A percentile compares a stretch with the other conserved stretches of the same genome.
Evolutionary conservation across 2,888 invertebrate species (phyloP).

Genomic region (Halocaridina rubra): DNA sequence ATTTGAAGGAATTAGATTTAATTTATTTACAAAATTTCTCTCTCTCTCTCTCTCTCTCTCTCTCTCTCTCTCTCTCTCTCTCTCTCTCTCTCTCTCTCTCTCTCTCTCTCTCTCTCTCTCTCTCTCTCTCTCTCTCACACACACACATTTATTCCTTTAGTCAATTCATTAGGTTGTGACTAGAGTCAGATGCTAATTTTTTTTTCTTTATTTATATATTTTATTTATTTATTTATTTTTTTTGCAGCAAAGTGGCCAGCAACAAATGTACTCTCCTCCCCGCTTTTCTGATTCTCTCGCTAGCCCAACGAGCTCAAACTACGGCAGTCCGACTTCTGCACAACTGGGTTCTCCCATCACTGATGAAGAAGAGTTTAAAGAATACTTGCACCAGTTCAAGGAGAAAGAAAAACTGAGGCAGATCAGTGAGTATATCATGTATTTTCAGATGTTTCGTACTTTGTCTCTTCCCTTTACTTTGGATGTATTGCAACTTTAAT

Average conservation of each 20-base stretch:
- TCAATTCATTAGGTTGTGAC: background rate
- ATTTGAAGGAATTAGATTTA: too few species aligned
- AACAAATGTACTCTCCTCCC: slow-evolving; percentile 9
- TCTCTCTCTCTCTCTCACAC: background rate
- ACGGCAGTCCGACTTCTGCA: slow-evolving; percentile 3
- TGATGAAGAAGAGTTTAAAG: background rate
- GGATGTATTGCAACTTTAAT: too few species aligned
- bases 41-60: background rate
- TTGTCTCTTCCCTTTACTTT: too few species aligned
- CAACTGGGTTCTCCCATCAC: slow-evolving; percentile 13
- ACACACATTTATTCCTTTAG: background rate
- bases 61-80: background rate
- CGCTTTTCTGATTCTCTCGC: slow-evolving; percentile 31
- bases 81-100: background rate
- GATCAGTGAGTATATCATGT: slow-evolving; percentile 22
- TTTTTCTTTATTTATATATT: too few species aligned
- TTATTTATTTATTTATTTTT: background rate
- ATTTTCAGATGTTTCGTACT: too few species aligned
- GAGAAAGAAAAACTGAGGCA: slow-evolving; percentile 39
- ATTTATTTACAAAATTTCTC: background rate
- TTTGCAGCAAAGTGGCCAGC: background rate
- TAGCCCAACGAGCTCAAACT: background rate
- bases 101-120: background rate
- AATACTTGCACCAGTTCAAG: slow-evolving; percentile 19
- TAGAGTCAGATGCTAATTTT: too few species aligned